These are phyloP conservation scores for Eurystomus gularis DNA, from an alignment of 2,113 vertebrate species.

Conservation along the genomic window DNA sequence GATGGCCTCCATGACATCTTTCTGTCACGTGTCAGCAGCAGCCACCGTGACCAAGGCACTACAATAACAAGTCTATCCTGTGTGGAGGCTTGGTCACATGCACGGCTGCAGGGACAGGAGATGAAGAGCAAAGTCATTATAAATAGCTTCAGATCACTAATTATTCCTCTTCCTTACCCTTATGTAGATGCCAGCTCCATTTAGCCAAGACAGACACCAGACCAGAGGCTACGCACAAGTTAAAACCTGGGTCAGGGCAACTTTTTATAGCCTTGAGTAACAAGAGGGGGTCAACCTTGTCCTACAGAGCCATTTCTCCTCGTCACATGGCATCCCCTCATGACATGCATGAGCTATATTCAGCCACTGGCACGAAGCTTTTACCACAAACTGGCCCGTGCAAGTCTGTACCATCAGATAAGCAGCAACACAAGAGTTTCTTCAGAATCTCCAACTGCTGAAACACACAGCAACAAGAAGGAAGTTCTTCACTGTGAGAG, in stretches of 20 bases:
- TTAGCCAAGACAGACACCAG: background rate
- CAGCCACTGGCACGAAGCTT: background rate
- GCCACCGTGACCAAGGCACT: constrained; percentile 22
- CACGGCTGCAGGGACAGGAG: background rate
- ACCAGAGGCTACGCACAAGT: background rate
- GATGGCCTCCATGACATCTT: constrained; percentile 14
- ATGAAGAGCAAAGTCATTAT: background rate
- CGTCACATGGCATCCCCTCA: background rate
- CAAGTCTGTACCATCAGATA: background rate
- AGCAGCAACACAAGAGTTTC: background rate
- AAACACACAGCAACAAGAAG: background rate
- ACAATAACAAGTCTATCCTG: constrained; percentile 21
- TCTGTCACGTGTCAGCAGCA: background rate
- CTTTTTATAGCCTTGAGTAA: background rate
- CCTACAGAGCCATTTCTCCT: background rate
- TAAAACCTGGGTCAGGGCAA: background rate
- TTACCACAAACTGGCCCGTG: background rate
- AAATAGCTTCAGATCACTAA: background rate
- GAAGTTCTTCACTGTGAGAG: no score
- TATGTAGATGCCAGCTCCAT: background rate
- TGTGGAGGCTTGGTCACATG: constrained; percentile 29
- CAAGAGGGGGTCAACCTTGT: background rate
- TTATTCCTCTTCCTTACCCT: background rate
- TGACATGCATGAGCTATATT: background rate
- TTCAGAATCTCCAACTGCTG: background rate